Conservation (phyloP, 1,140 invertebrate genomes). For the Heliothis virescens region DNA sequence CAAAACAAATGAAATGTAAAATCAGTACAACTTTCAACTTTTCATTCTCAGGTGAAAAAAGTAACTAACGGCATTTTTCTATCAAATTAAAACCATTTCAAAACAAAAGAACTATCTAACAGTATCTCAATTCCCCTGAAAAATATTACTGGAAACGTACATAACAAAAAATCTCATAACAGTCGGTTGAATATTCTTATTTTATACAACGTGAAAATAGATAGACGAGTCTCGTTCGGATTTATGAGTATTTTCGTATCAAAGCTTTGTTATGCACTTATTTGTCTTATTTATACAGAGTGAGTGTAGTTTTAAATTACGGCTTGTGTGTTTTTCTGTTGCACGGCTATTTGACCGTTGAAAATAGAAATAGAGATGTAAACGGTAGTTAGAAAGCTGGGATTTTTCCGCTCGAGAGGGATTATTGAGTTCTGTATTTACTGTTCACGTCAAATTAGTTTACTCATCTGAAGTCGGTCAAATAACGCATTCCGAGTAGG, state of each 20-base stretch:
- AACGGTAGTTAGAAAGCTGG: no score
- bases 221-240: neutral
- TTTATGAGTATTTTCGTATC: constrained; percentile 22
- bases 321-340: neutral
- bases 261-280: neutral
- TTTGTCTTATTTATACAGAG: neutral
- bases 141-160: constrained; percentile 20
- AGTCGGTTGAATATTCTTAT: constrained; percentile 18
- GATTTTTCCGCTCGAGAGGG: no score
- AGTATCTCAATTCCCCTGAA: neutral
- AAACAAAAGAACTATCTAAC: constrained; percentile 13
- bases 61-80: neutral
- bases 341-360: neutral
- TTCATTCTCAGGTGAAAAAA: no score
- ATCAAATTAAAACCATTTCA: neutral
- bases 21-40: no score
- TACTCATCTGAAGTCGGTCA: no score
- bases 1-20: no score
- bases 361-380: no score
- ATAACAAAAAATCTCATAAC: constrained; percentile 44
- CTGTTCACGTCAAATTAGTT: no score
- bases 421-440: no score
- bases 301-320: neutral
- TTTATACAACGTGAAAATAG: constrained; percentile 31
- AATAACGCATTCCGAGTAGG: no score